Evolutionary conservation across 35 echinoderm and acorn worm species (phyloP), one percentile per base, ranked within the genome.

Genomic region (Lytechinus variegatus): DNA sequence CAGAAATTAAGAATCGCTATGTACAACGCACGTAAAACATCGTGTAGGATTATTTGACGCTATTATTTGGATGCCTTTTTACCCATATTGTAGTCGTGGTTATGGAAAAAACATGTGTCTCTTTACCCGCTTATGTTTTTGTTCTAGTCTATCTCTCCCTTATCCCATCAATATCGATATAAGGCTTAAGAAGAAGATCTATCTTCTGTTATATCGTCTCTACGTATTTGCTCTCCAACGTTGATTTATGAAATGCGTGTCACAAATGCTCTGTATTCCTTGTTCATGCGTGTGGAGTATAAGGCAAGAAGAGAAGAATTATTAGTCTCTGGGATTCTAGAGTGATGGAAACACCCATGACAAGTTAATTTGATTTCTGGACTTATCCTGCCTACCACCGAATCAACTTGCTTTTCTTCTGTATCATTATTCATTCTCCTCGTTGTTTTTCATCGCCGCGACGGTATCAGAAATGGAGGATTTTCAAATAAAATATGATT

Each of bases 191-290:
- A 90, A 90, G 88, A 33, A 90, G 88, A 90, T 54, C 88, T 90
- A 90, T 90, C 88, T 52, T 90, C 28, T 90, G 88, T 16, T 52
- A 90, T 90, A 90, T 90, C 28, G 88, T 90, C 88, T 33, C n/a
- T 54, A 90, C 88, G 52, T 44, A 90, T 90, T 90, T 90, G 52
- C 88, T 54, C 52, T 29, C 27, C 52, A 52, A 90, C 88, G 52
- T 90, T 90, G 88, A 90, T 90, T 90, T 90, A 90, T 90, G 88
- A 90, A 90, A 90, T 90, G 52, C 88, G 27, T 90, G 88, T 90
- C 88, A 90, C 88, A 90, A 52, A 90, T 33, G 88, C 88, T 90
- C 28, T 90, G 88, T 90, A 90, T 44, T 54, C 52, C 52, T 33
- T 90, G 1, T 90, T 28, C 16, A 19, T 90, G 88, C 16, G 88